Percentiles rank a stretch among this genome's conserved stretches.
Evolutionary conservation across 2,888 invertebrate genomes (phyloP).

Genomic region (Phragmatobia fuliginosa): DNA sequence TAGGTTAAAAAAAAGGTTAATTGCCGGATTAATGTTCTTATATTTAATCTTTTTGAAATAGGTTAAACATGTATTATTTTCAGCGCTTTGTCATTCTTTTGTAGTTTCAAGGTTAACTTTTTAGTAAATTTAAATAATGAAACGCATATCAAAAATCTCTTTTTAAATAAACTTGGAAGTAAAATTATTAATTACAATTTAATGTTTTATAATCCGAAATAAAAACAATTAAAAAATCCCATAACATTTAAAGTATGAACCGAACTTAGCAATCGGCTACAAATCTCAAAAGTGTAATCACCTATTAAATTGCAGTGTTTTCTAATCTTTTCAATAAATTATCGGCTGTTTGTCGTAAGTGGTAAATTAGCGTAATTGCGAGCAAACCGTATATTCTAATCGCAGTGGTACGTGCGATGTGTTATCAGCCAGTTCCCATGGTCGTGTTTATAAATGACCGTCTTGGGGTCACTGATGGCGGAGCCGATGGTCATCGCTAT

Average conservation of each 20-base stretch:
- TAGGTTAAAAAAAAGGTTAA: too few relatives aligned
- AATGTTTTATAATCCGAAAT: too few relatives aligned
- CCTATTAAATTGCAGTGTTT: conserved; percentile 2
- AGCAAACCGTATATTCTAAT: conserved; percentile 69
- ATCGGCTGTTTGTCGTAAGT: conserved; percentile 33
- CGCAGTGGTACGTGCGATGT: conserved; percentile 79
- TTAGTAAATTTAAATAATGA: too few relatives aligned
- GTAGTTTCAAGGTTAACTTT: too few relatives aligned
- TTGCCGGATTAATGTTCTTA: too few relatives aligned
- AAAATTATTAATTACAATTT: too few relatives aligned
- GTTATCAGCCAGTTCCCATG: conserved; percentile 82
- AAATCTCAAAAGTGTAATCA: background rate
- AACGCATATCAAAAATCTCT: too few relatives aligned
- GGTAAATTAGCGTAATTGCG: conserved; percentile 57
- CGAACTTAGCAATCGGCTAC: background rate
- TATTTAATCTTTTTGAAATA: too few relatives aligned
- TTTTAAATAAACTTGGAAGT: too few relatives aligned
- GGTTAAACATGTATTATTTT: too few relatives aligned
- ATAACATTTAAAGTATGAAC: background rate
- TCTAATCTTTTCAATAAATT: conserved; percentile 19
- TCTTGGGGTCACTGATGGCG: conserved; percentile 76
- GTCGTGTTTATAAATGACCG: conserved; percentile 82
- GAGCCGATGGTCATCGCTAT: conserved; percentile 79
- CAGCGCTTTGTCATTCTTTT: too few relatives aligned
- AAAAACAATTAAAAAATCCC: background rate